Percentiles rank a stretch among this genome's conserved stretches.
Evolutionary conservation across 1,140 invertebrate species (phyloP).

Genomic region (Lanistes nyassanus): DNA sequence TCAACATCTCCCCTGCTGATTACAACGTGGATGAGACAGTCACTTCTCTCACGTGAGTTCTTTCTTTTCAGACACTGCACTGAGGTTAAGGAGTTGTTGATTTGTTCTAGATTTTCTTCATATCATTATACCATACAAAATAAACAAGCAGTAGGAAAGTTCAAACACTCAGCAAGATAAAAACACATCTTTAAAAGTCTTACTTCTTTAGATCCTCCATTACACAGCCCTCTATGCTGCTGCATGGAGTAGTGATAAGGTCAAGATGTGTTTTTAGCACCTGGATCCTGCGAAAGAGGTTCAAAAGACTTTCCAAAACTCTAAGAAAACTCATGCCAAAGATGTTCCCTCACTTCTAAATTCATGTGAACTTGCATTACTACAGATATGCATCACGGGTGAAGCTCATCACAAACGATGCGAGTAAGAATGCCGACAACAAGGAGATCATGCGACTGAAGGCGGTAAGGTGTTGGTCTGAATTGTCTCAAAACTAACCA

Average conservation of each 20-base stretch:
- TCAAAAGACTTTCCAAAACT: no score
- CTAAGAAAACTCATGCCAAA: no score
- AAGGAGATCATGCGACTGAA: slow-evolving; percentile 69
- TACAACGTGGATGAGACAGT: slow-evolving; percentile 70
- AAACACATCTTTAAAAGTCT: no score
- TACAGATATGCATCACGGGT: slow-evolving; percentile 70
- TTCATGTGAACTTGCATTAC: slow-evolving; percentile 10
- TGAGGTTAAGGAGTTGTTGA: no score
- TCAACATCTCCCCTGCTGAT: slow-evolving; percentile 70
- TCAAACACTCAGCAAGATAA: no score
- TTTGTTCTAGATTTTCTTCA: neutral
- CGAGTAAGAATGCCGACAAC: slow-evolving; percentile 69
- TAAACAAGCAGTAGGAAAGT: no score
- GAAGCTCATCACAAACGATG: slow-evolving; percentile 70
- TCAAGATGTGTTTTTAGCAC: no score
- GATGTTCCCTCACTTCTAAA: neutral
- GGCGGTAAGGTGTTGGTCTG: slow-evolving; percentile 43
- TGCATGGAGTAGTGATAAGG: no score
- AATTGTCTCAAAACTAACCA: neutral
- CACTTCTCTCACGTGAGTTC: slow-evolving; percentile 68
- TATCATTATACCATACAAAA: no score
- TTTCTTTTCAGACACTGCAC: neutral
- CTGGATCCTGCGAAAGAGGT: no score
- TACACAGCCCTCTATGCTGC: no score
- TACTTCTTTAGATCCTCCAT: no score